These are phyloP conservation scores for Noctua comes DNA, from an alignment of 2,888 invertebrate species.

Conservation along the genomic window DNA sequence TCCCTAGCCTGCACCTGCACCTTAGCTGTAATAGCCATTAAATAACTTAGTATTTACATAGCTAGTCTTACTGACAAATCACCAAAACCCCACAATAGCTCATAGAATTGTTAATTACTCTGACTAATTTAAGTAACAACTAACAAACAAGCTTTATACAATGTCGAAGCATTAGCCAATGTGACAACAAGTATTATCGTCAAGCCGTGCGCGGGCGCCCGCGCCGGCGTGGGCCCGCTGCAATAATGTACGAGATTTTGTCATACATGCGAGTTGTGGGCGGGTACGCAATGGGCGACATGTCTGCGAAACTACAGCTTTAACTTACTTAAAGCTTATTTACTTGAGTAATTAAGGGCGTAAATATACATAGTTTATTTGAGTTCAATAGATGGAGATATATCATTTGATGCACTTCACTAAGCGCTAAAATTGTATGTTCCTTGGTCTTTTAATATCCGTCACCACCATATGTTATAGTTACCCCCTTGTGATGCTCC, in stretches of 20 bases:
- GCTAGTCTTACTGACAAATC: not conserved
- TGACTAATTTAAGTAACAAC: constrained; percentile 37
- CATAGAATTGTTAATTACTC: constrained; percentile 44
- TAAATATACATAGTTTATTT: not conserved
- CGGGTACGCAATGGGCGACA: constrained; percentile 28
- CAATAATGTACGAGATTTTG: constrained; percentile 48
- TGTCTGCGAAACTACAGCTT: constrained; percentile 23
- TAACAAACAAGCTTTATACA: constrained; percentile 31
- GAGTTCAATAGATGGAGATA: not conserved
- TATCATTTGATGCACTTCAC: not conserved
- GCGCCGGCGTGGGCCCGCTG: constrained; percentile 31
- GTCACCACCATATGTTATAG: too few relatives aligned
- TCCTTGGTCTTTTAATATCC: too few relatives aligned
- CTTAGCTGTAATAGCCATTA: not conserved
- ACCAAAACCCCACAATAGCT: constrained; percentile 23
- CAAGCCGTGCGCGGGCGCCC: constrained; percentile 54
- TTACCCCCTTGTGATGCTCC: too few relatives aligned
- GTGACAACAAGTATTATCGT: constrained; percentile 49
- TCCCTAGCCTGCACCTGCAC: too few relatives aligned
- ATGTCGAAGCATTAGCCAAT: constrained; percentile 33
- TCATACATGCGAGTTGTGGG: constrained; percentile 53
- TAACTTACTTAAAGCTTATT: too few relatives aligned
- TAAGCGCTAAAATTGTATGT: not conserved
- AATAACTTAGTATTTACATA: constrained; percentile 1
- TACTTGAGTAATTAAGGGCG: constrained; percentile 2